These are phyloP conservation scores for Coracias cyanogaster DNA, from an alignment of 2,797 vertebrate species.

Conservation along the genomic window DNA sequence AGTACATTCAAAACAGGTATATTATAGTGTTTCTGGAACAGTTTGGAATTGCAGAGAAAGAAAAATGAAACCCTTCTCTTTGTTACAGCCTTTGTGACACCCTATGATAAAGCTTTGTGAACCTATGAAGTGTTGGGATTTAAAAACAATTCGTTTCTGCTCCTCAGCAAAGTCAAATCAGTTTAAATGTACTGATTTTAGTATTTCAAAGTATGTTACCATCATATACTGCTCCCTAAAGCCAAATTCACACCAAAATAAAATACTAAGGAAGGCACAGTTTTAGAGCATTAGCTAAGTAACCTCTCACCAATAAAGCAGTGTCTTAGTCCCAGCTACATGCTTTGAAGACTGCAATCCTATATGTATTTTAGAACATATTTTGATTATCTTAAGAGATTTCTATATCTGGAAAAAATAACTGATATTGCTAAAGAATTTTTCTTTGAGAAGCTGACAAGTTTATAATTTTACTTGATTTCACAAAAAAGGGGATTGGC, in stretches of 20 bases:
- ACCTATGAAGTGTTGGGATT: not conserved
- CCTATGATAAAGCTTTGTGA: not conserved
- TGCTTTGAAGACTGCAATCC: not conserved
- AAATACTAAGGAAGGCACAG: not conserved
- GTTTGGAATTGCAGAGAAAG: not conserved
- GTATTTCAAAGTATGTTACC: not conserved
- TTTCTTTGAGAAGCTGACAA: not conserved
- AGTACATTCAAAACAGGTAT: not conserved
- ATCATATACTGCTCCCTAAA: not conserved
- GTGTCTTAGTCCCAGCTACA: not conserved
- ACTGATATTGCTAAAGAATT: not conserved
- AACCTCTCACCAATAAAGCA: not conserved
- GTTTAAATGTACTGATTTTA: not conserved
- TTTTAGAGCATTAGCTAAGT: not conserved
- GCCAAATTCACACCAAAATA: not conserved
- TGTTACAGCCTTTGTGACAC: not conserved
- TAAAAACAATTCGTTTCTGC: not conserved
- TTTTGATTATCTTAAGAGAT: not conserved
- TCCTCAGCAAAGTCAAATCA: not conserved
- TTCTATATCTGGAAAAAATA: not conserved
- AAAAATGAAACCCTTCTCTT: not conserved
- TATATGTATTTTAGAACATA: not conserved
- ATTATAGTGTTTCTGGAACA: not conserved
- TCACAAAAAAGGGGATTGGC: not conserved
- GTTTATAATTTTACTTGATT: not conserved